A percentile compares a stretch with the other conserved stretches of the same genome.
Evolutionary conservation across 2,797 vertebrate genomes (phyloP).

Genomic region (Scolopax bukidnonensis): DNA sequence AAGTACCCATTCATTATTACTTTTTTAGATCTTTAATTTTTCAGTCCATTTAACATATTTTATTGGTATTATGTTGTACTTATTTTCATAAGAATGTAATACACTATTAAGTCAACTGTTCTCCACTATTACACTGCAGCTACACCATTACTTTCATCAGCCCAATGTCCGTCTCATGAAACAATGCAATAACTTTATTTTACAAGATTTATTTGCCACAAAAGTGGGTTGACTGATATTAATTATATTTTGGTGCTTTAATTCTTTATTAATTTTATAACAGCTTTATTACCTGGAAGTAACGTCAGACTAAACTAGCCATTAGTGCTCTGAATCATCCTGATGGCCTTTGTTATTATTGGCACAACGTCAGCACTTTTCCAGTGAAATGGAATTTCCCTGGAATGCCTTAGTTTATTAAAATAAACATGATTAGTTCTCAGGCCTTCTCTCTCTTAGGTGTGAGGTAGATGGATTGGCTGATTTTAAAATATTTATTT

Average conservation of each 20-base stretch:
- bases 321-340: constrained; percentile 37
- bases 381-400: constrained; percentile 20
- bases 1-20: background rate
- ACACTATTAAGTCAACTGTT: background rate
- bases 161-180: background rate
- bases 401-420: constrained; percentile 38
- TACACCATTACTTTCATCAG: background rate
- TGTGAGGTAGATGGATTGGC: constrained; percentile 7
- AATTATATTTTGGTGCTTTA: background rate
- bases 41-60: background rate
- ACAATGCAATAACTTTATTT: background rate
- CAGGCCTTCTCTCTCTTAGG: background rate
- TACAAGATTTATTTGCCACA: background rate
- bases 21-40: background rate
- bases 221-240: background rate
- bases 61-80: background rate
- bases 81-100: background rate
- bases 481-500: constrained; percentile 17
- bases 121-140: background rate
- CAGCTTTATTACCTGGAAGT: constrained; percentile 28
- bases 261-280: constrained; percentile 25
- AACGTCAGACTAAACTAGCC: background rate
- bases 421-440: constrained; percentile 28
- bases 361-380: constrained; percentile 18
- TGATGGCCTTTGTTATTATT: constrained; percentile 33